Conservation (phyloP, 2,888 invertebrate genomes). For the Philopedon plagiatum region DNA sequence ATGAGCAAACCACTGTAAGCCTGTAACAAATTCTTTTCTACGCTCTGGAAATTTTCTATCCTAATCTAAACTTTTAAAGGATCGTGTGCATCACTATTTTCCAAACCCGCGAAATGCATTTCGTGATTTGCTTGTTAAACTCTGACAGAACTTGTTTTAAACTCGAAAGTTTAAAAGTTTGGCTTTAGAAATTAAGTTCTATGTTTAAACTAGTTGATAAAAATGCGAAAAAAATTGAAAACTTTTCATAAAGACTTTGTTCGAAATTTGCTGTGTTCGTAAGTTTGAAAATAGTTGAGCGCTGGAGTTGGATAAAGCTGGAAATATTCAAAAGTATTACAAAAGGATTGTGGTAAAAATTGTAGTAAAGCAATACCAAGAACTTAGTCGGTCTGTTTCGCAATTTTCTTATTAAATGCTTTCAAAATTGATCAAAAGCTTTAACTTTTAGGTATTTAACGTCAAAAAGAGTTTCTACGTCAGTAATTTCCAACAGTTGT, state of each 20-base stretch:
- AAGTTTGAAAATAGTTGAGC: background rate
- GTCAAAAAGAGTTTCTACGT: too few relatives aligned
- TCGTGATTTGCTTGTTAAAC: constrained; percentile 3
- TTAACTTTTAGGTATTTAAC: too few relatives aligned
- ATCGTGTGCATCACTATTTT: background rate
- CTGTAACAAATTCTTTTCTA: too few relatives aligned
- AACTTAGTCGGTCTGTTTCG: too few relatives aligned
- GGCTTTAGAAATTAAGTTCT: background rate
- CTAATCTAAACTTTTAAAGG: constrained; percentile 4
- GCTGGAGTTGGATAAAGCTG: background rate
- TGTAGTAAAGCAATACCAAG: too few relatives aligned
- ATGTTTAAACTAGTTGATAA: constrained; percentile 11
- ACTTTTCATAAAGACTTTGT: background rate
- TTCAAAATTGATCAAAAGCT: too few relatives aligned
- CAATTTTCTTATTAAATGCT: too few relatives aligned
- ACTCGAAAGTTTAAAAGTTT: constrained; percentile 2
- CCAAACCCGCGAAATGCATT: background rate
- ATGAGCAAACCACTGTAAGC: too few relatives aligned
- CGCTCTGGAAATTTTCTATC: too few relatives aligned
- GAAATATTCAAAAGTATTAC: too few relatives aligned
- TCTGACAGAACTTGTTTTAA: background rate
- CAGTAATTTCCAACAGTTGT: too few relatives aligned
- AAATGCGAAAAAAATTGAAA: background rate
- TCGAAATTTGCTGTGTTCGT: background rate
- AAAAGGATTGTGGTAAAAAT: too few relatives aligned